Base-by-base conservation (phyloP, 2,113 vertebrate species). In the Microtus pennsylvanicus region DNA sequence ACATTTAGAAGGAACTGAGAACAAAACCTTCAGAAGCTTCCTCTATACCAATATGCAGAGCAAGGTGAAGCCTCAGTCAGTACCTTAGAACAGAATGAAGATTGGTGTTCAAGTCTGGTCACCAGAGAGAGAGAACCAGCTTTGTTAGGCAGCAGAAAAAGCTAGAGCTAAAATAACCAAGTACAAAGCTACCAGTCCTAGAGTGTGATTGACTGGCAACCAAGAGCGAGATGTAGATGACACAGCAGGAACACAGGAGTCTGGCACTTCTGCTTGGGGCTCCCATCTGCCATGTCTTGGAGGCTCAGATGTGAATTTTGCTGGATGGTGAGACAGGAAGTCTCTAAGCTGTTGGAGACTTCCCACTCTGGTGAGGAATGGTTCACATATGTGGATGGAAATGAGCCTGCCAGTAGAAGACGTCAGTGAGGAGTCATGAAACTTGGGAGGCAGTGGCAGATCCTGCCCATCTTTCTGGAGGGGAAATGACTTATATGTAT, bases 311-410 rank as follows among this genome's bases (percentile, higher is more conserved):
- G 96, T 94, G 95, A 97, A 92, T 95, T 89, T 52, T 91, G 72
- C 82, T 93, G 80, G 67, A 67, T 93, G 92, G 88, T 94, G 91
- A 97, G 86, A 83, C 72, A 97, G 96, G 97, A 97, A 97, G 96
- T 89, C 93, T 95, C 90, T 78, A 94, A 90, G 94, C 90, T 88
- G 93, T 74, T 95, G 58, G 93, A 86, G 95, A 94, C 67, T 88
- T 83, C 86, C 72, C 77, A 89, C 55, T 65, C 55, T 74, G 93
- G 76, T 94, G 77, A 92, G 81, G 80, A 94, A 70, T n/a, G 45
- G 72, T 89, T 97, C 17, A 0, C 52, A 92, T 38, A 65, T 86
- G 94, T 89, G 88, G 80, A 93, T 16, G 81, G 72, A 38, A 77
- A 47, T 24, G 61, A 96, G 90, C 22, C 65, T 90, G 90, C 38